Base-by-base conservation (phyloP, 1,140 invertebrate genomes). In the Vanessa tameamea region DNA sequence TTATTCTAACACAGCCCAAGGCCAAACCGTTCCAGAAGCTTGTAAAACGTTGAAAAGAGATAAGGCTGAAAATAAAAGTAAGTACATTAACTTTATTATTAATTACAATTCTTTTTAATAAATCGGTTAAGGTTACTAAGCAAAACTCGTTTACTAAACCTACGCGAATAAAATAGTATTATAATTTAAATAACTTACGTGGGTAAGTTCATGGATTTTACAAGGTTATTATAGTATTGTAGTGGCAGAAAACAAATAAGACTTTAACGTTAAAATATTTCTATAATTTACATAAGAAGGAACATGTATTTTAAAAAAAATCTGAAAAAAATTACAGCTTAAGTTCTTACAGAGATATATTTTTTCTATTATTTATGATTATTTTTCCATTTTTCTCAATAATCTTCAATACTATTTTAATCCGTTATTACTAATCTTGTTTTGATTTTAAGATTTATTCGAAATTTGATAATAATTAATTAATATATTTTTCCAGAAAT, bases 41-140 rank as follows among this genome's bases (percentile, higher is more conserved):
- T 80, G 77, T 79, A 89, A 85, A 72, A 82, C 83, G 64, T 61
- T 80, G 73, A 80, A 85, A 70, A 87, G 75, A 78, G 84, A 64
- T 57, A 65, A 78, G 57, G 73, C 80, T 20, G 79, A 85, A 51
- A 75, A 77, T 9, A 87, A 85, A 82, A 83, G 84, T 87, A 81
- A 77, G 76, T 71, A 75, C 4, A 50, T 68, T 63, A 63, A 48
- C 53, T 48, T 59, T 53, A 31, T 5, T 0, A 57, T 14, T 59
- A 51, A n/a, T 53, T 48, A 47, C 3, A 53, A 64, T 70, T 13
- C 1, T 57, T 57, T 7, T 15, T 23, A 37, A 61, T n/a, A 71
- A 48, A 48, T 47, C 57, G 57, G 57, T 37, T 61, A 61, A 61
- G 63, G 37, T 53, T 31, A 64, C 61, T 70, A 51, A 37, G 20